Evolutionary conservation across 2,888 invertebrate species (phyloP).

Genomic region (Tryphoninae sp.): DNA sequence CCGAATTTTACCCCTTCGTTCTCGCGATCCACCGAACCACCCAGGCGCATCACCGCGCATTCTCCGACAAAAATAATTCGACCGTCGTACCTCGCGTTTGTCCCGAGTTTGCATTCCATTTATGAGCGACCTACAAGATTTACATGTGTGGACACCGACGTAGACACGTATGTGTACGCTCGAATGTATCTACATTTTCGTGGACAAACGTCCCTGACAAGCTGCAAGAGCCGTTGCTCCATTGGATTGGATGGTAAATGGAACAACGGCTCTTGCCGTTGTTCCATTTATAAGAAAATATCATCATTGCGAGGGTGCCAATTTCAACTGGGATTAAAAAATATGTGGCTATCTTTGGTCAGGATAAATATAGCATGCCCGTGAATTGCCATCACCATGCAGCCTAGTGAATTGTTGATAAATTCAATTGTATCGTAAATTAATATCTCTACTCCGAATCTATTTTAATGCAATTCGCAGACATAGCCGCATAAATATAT

Average conservation of each 20-base stretch:
- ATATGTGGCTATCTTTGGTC: not conserved
- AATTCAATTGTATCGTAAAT: slow-evolving; percentile 43
- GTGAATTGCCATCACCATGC: not conserved
- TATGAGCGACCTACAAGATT: slow-evolving; percentile 60
- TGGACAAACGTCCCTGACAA: too few species aligned
- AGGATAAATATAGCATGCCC: not conserved
- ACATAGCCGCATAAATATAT: not conserved
- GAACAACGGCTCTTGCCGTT: too few species aligned
- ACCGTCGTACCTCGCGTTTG: slow-evolving; percentile 31
- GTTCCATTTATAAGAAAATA: not conserved
- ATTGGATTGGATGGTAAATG: too few species aligned
- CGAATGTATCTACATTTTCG: too few species aligned
- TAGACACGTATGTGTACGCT: not conserved
- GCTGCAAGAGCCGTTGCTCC: not conserved
- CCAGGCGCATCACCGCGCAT: not conserved
- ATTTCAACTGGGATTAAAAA: not conserved
- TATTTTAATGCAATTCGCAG: not conserved
- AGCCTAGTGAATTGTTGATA: slow-evolving; percentile 30
- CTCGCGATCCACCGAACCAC: not conserved
- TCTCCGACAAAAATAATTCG: slow-evolving; percentile 57
- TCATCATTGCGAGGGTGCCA: too few species aligned
- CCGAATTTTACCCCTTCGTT: not conserved
- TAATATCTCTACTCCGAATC: slow-evolving; percentile 42
- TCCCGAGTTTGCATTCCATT: slow-evolving; percentile 72
- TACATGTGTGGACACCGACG: not conserved